Evolutionary conservation across 2,113 vertebrate genomes (phyloP).

Genomic region (Pelvicachromis taeniatus): DNA sequence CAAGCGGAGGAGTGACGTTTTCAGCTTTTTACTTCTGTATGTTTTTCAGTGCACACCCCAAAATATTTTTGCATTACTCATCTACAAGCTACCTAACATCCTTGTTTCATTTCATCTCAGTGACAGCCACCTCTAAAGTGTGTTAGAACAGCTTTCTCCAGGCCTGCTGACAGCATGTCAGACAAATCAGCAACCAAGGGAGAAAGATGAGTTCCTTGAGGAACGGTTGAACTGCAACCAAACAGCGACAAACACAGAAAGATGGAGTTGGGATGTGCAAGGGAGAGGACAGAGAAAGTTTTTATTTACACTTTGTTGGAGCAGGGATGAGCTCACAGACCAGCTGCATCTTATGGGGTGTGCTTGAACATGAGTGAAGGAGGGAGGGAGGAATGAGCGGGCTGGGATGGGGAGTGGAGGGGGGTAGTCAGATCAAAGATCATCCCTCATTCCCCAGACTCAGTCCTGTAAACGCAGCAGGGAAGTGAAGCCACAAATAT

Average conservation of each 20-base stretch:
- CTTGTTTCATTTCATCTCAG: not conserved
- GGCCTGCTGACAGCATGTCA: constrained; percentile 41
- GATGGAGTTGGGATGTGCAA: not conserved
- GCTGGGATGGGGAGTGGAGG: not conserved
- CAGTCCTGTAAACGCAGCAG: constrained; percentile 62
- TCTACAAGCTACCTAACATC: not conserved
- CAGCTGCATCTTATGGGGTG: constrained; percentile 63
- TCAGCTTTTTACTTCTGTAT: not conserved
- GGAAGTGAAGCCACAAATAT: constrained; percentile 63
- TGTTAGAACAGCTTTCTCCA: not conserved
- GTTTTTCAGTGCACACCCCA: not conserved
- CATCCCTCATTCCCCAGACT: constrained; percentile 49
- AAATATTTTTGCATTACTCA: not conserved
- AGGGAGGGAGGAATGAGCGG: constrained; percentile 2
- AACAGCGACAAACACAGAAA: not conserved
- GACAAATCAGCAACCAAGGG: constrained; percentile 7
- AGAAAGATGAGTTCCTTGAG: constrained; percentile 38
- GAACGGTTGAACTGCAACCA: constrained; percentile 15
- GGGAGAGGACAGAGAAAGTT: constrained; percentile 6
- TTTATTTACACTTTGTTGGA: constrained; percentile 51
- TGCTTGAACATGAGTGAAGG: constrained; percentile 23
- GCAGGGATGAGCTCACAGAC: constrained; percentile 52
- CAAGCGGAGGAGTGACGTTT: not conserved
- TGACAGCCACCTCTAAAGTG: not conserved
- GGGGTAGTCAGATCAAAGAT: constrained; percentile 50